Conservation (phyloP, 2,113 vertebrate species). For the Nycticryphes semicollaris region DNA sequence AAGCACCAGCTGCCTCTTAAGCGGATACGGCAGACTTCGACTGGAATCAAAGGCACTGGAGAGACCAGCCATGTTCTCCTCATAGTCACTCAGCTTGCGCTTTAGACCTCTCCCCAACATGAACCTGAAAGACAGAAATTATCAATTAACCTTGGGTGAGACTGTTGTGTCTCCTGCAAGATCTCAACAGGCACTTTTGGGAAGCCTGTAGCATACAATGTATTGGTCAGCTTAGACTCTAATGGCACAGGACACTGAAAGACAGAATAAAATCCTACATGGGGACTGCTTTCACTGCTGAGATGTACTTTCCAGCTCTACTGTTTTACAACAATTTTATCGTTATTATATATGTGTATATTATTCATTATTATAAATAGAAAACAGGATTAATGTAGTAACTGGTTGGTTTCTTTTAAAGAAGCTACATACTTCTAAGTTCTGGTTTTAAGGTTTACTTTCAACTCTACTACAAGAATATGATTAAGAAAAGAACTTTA, state of each 20-base stretch:
- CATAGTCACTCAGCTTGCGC: constrained; percentile 84
- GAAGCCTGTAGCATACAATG: neutral
- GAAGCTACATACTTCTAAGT: neutral
- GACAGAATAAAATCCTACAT: neutral
- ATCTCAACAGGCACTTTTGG: neutral
- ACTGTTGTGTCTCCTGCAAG: neutral
- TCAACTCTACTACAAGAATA: neutral
- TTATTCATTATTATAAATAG: too few species aligned
- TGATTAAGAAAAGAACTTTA: neutral
- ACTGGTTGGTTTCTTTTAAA: too few species aligned
- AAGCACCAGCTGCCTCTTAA: constrained; percentile 86
- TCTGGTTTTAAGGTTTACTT: neutral
- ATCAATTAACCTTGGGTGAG: neutral
- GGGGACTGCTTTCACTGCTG: neutral
- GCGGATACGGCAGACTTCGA: constrained; percentile 71
- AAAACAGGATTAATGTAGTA: too few species aligned
- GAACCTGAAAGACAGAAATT: constrained; percentile 67
- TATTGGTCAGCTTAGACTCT: neutral
- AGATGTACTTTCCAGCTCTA: neutral
- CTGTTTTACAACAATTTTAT: neutral
- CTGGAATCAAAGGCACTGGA: constrained; percentile 73
- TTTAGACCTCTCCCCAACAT: constrained; percentile 90
- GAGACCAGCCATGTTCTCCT: constrained; percentile 76
- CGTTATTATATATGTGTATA: too few species aligned
- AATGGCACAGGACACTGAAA: neutral